A percentile compares a stretch with the other conserved stretches of the same genome.
phyloP scores from a whole-genome alignment of 2,113 vertebrate genomes.

The Albula goreensis region DNA sequence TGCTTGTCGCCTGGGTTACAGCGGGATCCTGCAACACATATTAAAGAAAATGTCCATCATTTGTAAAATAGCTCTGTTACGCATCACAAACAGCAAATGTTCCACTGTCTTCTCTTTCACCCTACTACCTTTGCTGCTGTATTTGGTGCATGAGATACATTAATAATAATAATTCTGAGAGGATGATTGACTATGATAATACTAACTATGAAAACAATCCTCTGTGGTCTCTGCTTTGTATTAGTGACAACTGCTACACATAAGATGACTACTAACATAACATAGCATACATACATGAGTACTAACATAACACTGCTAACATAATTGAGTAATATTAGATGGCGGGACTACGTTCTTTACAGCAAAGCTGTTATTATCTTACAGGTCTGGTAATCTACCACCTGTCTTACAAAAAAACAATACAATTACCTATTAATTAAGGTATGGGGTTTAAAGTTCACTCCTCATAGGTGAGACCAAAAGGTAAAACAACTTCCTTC shows the following conservation, averaged over 20 bases:
- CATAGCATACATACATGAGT: no score
- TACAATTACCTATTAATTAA: neutral
- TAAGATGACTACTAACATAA: no score
- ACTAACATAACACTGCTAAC: no score
- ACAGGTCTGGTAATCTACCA: neutral
- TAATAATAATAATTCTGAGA: no score
- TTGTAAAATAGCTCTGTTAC: neutral
- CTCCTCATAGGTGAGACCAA: neutral
- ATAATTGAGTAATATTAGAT: no score
- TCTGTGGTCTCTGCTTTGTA: no score
- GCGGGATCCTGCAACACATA: slow-evolving; percentile 81
- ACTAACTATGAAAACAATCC: no score
- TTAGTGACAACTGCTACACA: no score
- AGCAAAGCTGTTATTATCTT: neutral
- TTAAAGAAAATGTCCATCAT: slow-evolving; percentile 10
- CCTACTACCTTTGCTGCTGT: no score
- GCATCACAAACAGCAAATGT: neutral
- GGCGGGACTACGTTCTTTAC: no score
- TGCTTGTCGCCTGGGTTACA: slow-evolving; percentile 81
- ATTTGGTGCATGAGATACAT: no score
- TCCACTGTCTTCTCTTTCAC: neutral
- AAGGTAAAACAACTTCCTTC: neutral
- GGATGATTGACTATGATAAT: no score
- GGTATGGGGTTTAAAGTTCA: neutral
- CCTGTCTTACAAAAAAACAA: neutral